Base-by-base conservation (phyloP, 2,888 invertebrate species). In the Lepidochrysops patricia region DNA sequence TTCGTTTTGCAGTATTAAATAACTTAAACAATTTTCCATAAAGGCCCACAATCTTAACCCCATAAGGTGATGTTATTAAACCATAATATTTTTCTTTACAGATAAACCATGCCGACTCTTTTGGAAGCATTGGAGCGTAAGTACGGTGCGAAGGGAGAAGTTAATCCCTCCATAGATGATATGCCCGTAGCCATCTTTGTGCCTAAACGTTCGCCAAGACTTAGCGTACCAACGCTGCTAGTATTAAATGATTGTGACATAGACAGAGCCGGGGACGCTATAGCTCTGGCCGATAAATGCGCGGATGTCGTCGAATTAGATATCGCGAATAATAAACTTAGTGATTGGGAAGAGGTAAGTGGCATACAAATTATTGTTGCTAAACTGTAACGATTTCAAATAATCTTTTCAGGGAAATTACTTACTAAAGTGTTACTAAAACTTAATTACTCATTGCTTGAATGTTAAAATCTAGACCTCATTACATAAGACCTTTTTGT, bases 171-270 rank as follows among this genome's bases (percentile, higher is more conserved):
- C 61, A 79, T 90, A 74, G 88, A 88, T 73, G 91, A 93, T 72
- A 90, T 94, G 71, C 93, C 95, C 27, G 94, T 96, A 63, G 94
- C 96, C 70, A 96, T 97, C 73, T 96, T 95, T 78, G 95, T 97
- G 75, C 96, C 96, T 58, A 94, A 95, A 74, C 92, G 94, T 68
- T 94, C 95, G 27, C 95, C 96, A 15, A 90, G 95, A 64, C 79
- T 90, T 74, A 92, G 93, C 72, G 94, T 96, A 66, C 96, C 97
- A 26, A 94, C 96, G 9, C 89, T 96, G 61, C 89, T 98, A 72
- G 96, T 97, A 67, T 91, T 98, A 60, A 97, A 97, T 73, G 96
- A 96, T 85, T 97, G 97, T 84, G 95, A 95, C 79, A 97, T 98
- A 67, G 94, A 96, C 75, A 93, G 94, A 73, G 97, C 97, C 49